Evolutionary conservation across 1,140 invertebrate genomes (phyloP).

Genomic region (Cyphomyrmex costatus): DNA sequence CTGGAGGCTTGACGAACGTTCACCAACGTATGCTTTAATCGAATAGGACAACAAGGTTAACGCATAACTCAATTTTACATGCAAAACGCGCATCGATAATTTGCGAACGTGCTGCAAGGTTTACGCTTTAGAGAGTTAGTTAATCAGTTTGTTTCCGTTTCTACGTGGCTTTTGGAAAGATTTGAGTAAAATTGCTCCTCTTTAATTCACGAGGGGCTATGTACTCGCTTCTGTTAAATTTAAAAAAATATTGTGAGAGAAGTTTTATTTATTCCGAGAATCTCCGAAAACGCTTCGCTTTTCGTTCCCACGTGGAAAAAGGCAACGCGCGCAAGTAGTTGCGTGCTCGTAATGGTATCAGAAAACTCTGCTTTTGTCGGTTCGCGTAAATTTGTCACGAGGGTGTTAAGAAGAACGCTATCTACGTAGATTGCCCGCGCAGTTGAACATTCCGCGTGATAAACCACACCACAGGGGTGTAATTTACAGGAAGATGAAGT

Average conservation of each 20-base stretch:
- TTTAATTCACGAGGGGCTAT: conserved; percentile 7
- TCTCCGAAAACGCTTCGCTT: neutral
- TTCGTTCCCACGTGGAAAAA: neutral
- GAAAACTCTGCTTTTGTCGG: conserved; percentile 26
- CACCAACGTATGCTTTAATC: conserved; percentile 49
- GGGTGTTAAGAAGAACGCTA: conserved; percentile 37
- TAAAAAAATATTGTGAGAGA: neutral
- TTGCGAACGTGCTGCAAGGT: conserved; percentile 53
- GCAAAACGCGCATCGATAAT: conserved; percentile 64
- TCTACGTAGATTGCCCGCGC: conserved; percentile 9
- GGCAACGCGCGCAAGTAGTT: neutral
- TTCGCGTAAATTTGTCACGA: neutral
- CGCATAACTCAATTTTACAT: conserved; percentile 38
- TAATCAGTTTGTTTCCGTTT: conserved; percentile 50
- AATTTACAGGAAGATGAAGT: conserved; percentile 68
- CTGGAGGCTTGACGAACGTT: neutral
- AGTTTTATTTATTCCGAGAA: conserved; percentile 25
- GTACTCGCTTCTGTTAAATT: neutral
- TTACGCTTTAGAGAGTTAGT: conserved; percentile 51
- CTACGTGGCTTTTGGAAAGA: conserved; percentile 1
- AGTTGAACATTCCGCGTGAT: conserved; percentile 38
- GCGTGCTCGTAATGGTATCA: neutral
- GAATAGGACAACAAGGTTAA: neutral
- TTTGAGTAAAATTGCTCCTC: conserved; percentile 1
- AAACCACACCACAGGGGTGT: conserved; percentile 51